phyloP scores from a whole-genome alignment of 1,140 invertebrate species.

The Stenopsyche tienmushanensis region DNA sequence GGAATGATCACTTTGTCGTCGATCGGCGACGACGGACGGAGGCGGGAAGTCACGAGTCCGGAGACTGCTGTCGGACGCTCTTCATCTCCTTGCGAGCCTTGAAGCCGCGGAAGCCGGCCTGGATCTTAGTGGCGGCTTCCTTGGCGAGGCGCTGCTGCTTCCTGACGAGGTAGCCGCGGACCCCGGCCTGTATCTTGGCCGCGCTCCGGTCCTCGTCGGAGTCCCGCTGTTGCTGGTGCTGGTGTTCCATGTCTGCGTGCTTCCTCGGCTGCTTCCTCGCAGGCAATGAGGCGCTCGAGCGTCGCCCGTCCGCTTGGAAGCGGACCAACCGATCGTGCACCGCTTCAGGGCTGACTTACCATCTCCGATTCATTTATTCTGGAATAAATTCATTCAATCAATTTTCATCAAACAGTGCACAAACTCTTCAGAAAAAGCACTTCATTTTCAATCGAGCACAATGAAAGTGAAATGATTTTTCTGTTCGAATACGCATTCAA shows the following conservation, averaged over 20 bases:
- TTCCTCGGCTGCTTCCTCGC: neutral
- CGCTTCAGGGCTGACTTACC: constrained; percentile 22
- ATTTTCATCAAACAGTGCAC: neutral
- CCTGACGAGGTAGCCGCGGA: constrained; percentile 70
- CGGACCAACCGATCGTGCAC: constrained; percentile 15
- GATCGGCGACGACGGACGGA: no score
- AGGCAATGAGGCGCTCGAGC: neutral
- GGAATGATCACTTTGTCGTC: neutral
- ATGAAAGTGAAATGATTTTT: no score
- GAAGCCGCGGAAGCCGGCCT: constrained; percentile 62
- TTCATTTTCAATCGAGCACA: no score
- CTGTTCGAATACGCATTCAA: no score
- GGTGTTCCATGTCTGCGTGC: constrained; percentile 24
- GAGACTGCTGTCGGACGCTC: constrained; percentile 36
- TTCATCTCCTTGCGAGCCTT: constrained; percentile 55
- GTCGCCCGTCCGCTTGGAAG: constrained; percentile 23
- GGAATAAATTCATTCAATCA: neutral
- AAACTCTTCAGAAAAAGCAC: no score
- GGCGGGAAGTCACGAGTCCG: constrained; percentile 16
- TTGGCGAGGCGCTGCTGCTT: constrained; percentile 59
- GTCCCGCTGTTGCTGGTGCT: neutral
- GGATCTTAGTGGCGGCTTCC: constrained; percentile 61
- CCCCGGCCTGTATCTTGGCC: constrained; percentile 73
- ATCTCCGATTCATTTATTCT: constrained; percentile 18
- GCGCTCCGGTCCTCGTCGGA: constrained; percentile 63